A percentile compares a stretch with the other conserved stretches of the same genome.
Conservation (phyloP, 2,797 vertebrate genomes). For the Tadarida brasiliensis region DNA sequence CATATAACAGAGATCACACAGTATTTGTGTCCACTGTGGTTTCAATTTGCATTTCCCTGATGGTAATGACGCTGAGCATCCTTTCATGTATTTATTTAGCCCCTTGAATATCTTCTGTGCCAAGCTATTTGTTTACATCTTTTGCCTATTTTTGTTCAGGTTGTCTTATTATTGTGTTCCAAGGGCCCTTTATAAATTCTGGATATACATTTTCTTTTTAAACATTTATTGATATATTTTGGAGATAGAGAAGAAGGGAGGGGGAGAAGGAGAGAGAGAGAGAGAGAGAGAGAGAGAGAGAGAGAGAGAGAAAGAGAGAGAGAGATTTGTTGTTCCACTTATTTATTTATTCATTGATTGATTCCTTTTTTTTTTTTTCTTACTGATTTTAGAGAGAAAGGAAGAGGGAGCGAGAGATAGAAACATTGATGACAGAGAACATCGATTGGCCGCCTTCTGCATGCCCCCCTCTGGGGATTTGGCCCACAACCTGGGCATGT, state of each 20-base stretch:
- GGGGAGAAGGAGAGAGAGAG: no score
- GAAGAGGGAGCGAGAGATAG: no score
- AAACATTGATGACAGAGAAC: no score
- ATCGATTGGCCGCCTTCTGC: no score
- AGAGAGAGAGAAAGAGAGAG: no score
- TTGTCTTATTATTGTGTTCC: slow-evolving; percentile 36
- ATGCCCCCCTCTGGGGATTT: no score
- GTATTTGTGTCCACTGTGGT: background rate
- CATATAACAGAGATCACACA: background rate
- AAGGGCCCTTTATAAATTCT: slow-evolving; percentile 44
- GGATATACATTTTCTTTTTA: background rate
- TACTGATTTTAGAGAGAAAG: no score
- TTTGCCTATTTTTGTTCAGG: slow-evolving; percentile 18
- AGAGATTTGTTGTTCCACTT: background rate
- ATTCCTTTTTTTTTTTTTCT: background rate
- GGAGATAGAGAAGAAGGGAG: background rate
- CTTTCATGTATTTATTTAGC: slow-evolving; percentile 42
- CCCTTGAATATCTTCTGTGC: slow-evolving; percentile 22
- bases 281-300: no score
- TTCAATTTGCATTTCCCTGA: slow-evolving; percentile 55
- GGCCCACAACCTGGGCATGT: no score
- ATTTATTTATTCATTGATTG: background rate
- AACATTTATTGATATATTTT: background rate
- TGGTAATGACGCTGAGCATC: slow-evolving; percentile 26
- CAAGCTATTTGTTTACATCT: slow-evolving; percentile 36